Evolutionary conservation across 2,797 vertebrate species (phyloP).

Genomic region (Pagetopsis macropterus): DNA sequence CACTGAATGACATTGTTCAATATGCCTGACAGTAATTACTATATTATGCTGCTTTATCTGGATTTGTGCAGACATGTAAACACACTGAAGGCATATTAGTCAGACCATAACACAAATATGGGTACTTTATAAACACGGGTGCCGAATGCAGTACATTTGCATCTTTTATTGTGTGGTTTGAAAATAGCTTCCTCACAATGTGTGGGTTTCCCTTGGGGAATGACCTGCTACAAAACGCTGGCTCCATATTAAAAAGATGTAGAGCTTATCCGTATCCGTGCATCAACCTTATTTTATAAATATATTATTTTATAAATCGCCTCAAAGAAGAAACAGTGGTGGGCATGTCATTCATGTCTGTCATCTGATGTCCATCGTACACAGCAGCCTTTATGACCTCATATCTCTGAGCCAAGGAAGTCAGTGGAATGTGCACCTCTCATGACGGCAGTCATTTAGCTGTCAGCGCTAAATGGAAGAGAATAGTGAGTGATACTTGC

Average conservation of each 20-base stretch:
- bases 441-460: slow-evolving; percentile 63
- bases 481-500: slow-evolving; percentile 71
- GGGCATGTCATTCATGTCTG: background rate
- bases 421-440: slow-evolving; percentile 38
- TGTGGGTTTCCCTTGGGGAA: slow-evolving; percentile 30
- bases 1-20: background rate
- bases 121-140: slow-evolving; percentile 25
- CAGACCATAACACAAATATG: slow-evolving; percentile 23
- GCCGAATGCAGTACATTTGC: slow-evolving; percentile 10
- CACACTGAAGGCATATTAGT: slow-evolving; percentile 24
- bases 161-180: slow-evolving; percentile 34
- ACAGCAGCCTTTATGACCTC: slow-evolving; percentile 7
- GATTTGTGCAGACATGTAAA: background rate
- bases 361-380: slow-evolving; percentile 15
- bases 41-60: background rate
- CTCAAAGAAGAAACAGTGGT: background rate
- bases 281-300: background rate
- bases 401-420: slow-evolving; percentile 17
- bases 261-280: slow-evolving; percentile 13
- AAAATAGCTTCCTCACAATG: slow-evolving; percentile 24
- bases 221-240: slow-evolving; percentile 38
- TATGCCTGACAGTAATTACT: background rate
- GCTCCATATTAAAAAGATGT: slow-evolving; percentile 9
- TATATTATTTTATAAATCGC: background rate
- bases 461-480: slow-evolving; percentile 63